Evolutionary conservation across 2,888 invertebrate genomes (phyloP), one percentile per base, ranked within the genome.

Genomic region (Sthenelais limicola): DNA sequence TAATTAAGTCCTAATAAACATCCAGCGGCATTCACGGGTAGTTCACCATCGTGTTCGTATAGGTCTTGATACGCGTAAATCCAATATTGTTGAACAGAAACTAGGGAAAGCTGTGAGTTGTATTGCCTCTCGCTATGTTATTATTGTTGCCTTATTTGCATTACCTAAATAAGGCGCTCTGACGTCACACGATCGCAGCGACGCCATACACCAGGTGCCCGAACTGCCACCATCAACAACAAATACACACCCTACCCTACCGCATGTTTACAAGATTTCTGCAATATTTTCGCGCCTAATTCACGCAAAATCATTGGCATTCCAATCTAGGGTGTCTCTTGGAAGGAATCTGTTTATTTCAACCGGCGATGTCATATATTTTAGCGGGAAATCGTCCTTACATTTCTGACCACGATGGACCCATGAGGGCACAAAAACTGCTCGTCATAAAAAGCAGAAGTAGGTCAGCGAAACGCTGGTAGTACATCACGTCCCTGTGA

Each of bases 101-200:
- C 35, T n/a, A 21, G 15, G 35, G 62, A 62, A 62, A 18, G 35
- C 38, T 9, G 21, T 5, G 3, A 38, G 4, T 35, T 35, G 26
- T 62, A 56, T 56, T 56, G 24, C 62, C 62, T n/a, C 38, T 9
- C 28, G 56, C 70, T 21, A 70, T 70, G 70, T 70, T 70, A 70
- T 70, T 70, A 70, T 70, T 70, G 70, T 70, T 24, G 54, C 54
- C 54, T 70, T 70, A 70, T 70, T 70, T 70, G 70, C 70, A 70
- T 70, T 70, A 52, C 70, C 70, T 52, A 70, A 56, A 70, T 70
- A 70, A 35, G 70, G 70, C 3, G 70, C 24, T 54, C 18, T 70
- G 70, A 70, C 70, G 70, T 70, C 70, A 70, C 51, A 56, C 52
- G 38, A 49, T 68, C 70, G 38, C 38, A 62, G 62, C 62, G 62